Percentiles rank a stretch among this genome's conserved stretches.
These are phyloP conservation scores for Amphipyra tragopoginis DNA, from an alignment of 2,888 invertebrate genomes.

Conservation along the genomic window DNA sequence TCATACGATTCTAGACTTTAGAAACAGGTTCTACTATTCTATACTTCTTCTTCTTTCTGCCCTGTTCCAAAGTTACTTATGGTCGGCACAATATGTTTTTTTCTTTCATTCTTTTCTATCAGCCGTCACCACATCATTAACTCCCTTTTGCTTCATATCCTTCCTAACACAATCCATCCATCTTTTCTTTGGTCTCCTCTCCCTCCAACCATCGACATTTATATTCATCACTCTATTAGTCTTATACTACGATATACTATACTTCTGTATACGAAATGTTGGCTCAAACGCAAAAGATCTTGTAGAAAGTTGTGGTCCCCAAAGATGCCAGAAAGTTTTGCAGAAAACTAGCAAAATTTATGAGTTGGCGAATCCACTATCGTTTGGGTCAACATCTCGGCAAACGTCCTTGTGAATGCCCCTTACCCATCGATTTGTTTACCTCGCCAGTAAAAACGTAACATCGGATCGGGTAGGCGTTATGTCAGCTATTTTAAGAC, in stretches of 20 bases:
- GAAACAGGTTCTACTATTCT: neutral
- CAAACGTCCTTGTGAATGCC: slow-evolving; percentile 57
- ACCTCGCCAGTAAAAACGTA: slow-evolving; percentile 59
- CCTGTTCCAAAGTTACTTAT: too few species aligned
- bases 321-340: slow-evolving; percentile 9
- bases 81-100: too few species aligned
- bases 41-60: too few species aligned
- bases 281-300: neutral
- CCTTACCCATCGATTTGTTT: slow-evolving; percentile 68
- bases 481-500: slow-evolving; percentile 57
- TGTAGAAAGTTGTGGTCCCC: neutral
- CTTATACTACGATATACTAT: too few species aligned
- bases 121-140: too few species aligned
- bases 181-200: too few species aligned
- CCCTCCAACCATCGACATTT: too few species aligned
- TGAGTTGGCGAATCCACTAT: slow-evolving; percentile 20
- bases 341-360: slow-evolving; percentile 15
- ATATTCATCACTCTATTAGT: too few species aligned
- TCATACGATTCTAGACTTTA: slow-evolving; percentile 3
- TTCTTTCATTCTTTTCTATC: too few species aligned
- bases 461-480: slow-evolving; percentile 62
- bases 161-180: too few species aligned
- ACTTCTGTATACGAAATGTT: too few species aligned
- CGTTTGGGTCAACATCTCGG: slow-evolving; percentile 28
- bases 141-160: too few species aligned